Conservation (phyloP, 2,797 vertebrate genomes). For the Valencia hispanica region DNA sequence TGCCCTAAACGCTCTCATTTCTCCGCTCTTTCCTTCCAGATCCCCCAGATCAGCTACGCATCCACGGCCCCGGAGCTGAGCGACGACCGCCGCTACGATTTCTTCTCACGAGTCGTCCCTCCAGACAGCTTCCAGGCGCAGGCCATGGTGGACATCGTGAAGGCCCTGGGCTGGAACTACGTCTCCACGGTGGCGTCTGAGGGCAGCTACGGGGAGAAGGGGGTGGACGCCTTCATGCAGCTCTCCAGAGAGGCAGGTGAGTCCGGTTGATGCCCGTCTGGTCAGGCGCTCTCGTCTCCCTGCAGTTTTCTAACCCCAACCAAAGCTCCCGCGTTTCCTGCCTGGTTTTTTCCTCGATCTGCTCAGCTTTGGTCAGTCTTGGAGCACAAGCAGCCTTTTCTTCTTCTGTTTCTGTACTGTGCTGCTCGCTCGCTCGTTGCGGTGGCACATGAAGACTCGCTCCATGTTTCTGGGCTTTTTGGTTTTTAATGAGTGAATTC, state of each 20-base stretch:
- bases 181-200: constrained; percentile 93
- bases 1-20: too few relatives aligned
- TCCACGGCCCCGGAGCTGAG: constrained; percentile 94
- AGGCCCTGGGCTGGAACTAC: constrained; percentile 93
- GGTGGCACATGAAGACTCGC: background rate
- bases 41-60: constrained; percentile 95
- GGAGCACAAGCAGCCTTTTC: too few relatives aligned
- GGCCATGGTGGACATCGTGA: constrained; percentile 95
- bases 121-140: constrained; percentile 95
- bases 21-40: constrained; percentile 74
- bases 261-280: too few relatives aligned
- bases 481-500: background rate
- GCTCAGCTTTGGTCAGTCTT: too few relatives aligned
- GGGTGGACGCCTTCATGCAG: constrained; percentile 92
- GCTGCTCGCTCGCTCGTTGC: background rate
- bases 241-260: constrained; percentile 92
- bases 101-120: constrained; percentile 94
- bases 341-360: too few relatives aligned
- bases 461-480: background rate
- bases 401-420: background rate
- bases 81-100: constrained; percentile 92
- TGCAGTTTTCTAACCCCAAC: too few relatives aligned
- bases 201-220: constrained; percentile 95
- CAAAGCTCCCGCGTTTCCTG: too few relatives aligned
- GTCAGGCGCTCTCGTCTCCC: too few relatives aligned